phyloP scores from a whole-genome alignment of 1,140 invertebrate genomes.

The Drosophila jambulina region DNA sequence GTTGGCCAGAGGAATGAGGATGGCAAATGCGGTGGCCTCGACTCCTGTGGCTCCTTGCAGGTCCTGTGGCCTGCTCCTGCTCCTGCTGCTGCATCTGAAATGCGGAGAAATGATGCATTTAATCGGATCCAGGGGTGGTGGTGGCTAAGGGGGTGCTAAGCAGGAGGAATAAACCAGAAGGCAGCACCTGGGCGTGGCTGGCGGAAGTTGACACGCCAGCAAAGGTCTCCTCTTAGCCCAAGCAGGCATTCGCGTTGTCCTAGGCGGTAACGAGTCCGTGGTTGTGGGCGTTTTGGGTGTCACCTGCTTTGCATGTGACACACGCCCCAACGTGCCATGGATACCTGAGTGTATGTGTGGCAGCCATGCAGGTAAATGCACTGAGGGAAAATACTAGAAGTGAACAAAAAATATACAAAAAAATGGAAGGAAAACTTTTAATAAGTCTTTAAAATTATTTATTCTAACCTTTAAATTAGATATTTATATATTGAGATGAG shows the following conservation, averaged over 20 bases:
- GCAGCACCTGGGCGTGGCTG: slow-evolving; percentile 25
- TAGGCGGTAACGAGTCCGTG: slow-evolving; percentile 45
- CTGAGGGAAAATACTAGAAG: slow-evolving; percentile 7
- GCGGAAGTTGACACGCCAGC: slow-evolving; percentile 57
- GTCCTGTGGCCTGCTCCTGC: slow-evolving; percentile 21
- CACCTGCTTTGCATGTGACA: slow-evolving; percentile 74
- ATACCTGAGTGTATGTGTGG: slow-evolving; percentile 52
- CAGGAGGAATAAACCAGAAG: slow-evolving; percentile 24
- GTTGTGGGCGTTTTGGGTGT: slow-evolving; percentile 38
- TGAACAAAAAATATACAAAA: background rate
- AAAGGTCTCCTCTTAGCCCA: slow-evolving; percentile 17
- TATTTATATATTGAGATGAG: no score
- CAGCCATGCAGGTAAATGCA: slow-evolving; percentile 30
- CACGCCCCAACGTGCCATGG: slow-evolving; percentile 70
- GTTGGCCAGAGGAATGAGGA: slow-evolving; percentile 36
- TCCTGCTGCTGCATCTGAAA: slow-evolving; percentile 59
- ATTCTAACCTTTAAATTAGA: background rate
- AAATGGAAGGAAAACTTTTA: background rate
- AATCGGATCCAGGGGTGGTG: slow-evolving; percentile 60
- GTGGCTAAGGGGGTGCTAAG: slow-evolving; percentile 11
- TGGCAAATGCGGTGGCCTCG: slow-evolving; percentile 45
- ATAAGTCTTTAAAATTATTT: no score
- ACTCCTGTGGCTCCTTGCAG: slow-evolving; percentile 52
- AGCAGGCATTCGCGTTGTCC: slow-evolving; percentile 56
- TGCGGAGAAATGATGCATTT: slow-evolving; percentile 75